Conservation (phyloP, 2,888 invertebrate genomes). For the Sesamia inferens region DNA sequence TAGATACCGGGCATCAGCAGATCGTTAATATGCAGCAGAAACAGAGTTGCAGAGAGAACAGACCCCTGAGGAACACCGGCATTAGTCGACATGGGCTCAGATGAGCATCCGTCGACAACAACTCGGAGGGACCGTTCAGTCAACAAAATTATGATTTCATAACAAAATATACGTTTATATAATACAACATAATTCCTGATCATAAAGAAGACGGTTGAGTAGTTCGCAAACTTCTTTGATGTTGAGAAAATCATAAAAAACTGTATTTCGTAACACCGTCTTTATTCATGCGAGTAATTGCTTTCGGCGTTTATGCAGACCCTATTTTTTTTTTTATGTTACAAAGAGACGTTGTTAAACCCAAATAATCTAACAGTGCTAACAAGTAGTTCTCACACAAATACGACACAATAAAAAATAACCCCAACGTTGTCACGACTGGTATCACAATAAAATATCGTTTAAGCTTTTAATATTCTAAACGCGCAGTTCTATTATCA, state of each 20-base stretch:
- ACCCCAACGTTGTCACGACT: slow-evolving; percentile 69
- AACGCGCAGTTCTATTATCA: slow-evolving; percentile 65
- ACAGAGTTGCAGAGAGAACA: too few species aligned
- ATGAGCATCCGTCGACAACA: too few species aligned
- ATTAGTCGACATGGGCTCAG: too few species aligned
- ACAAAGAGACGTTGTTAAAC: slow-evolving; percentile 57
- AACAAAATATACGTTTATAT: slow-evolving; percentile 32
- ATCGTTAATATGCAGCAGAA: too few species aligned
- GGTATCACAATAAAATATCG: slow-evolving; percentile 68
- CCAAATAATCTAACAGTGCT: slow-evolving; percentile 55
- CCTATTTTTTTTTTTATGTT: not conserved
- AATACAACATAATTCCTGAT: slow-evolving; percentile 34
- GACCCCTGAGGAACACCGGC: too few species aligned
- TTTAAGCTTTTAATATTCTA: slow-evolving; percentile 70
- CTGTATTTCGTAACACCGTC: slow-evolving; percentile 46
- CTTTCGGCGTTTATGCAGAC: slow-evolving; percentile 40
- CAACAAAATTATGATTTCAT: slow-evolving; percentile 19
- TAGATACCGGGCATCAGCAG: too few species aligned
- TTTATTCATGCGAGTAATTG: slow-evolving; percentile 59
- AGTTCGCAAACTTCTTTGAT: slow-evolving; percentile 55
- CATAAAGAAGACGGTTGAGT: slow-evolving; percentile 44
- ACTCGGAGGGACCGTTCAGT: too few species aligned
- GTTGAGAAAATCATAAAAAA: slow-evolving; percentile 55
- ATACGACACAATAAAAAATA: slow-evolving; percentile 62
- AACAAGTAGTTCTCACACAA: slow-evolving; percentile 66